Evolutionary conservation across 2,888 invertebrate genomes (phyloP).

Genomic region (Tinea pellionella): DNA sequence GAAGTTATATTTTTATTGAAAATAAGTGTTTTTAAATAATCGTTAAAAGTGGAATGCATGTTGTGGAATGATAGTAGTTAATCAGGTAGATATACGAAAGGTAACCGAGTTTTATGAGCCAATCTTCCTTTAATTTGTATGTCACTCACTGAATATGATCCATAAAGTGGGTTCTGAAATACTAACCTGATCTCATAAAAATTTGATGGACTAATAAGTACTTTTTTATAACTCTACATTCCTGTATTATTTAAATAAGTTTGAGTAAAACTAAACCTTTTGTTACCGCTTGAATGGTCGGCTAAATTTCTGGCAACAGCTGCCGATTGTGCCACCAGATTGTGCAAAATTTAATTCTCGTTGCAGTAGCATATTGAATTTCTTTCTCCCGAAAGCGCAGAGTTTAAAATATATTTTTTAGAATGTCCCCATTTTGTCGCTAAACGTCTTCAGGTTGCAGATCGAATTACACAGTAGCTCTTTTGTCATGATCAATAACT

Average conservation of each 20-base stretch:
- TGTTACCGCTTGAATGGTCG: slow-evolving; percentile 34
- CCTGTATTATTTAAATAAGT: background rate
- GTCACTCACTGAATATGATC: background rate
- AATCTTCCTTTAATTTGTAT: slow-evolving; percentile 27
- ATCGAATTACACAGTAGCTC: slow-evolving; percentile 63
- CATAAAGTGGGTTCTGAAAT: background rate
- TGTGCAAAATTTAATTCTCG: slow-evolving; percentile 63
- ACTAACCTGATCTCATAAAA: background rate
- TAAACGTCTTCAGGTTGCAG: slow-evolving; percentile 49
- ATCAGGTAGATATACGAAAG: slow-evolving; percentile 16
- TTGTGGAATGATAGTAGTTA: no score
- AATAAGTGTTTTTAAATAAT: slow-evolving; percentile 43
- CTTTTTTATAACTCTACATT: background rate
- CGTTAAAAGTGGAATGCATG: slow-evolving; percentile 36
- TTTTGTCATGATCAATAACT: slow-evolving; percentile 41
- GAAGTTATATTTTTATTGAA: slow-evolving; percentile 36
- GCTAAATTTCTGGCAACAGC: slow-evolving; percentile 54
- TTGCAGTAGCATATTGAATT: slow-evolving; percentile 59
- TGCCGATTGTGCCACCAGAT: slow-evolving; percentile 53
- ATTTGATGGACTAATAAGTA: background rate
- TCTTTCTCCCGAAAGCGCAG: slow-evolving; percentile 30
- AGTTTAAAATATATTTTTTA: slow-evolving; percentile 10
- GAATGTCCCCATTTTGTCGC: slow-evolving; percentile 52
- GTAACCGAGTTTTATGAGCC: slow-evolving; percentile 35
- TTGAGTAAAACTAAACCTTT: slow-evolving; percentile 7